Percentiles rank a stretch among this genome's conserved stretches.
These are phyloP conservation scores for Andrena cerasifolii DNA, from an alignment of 1,140 invertebrate genomes.

Conservation along the genomic window DNA sequence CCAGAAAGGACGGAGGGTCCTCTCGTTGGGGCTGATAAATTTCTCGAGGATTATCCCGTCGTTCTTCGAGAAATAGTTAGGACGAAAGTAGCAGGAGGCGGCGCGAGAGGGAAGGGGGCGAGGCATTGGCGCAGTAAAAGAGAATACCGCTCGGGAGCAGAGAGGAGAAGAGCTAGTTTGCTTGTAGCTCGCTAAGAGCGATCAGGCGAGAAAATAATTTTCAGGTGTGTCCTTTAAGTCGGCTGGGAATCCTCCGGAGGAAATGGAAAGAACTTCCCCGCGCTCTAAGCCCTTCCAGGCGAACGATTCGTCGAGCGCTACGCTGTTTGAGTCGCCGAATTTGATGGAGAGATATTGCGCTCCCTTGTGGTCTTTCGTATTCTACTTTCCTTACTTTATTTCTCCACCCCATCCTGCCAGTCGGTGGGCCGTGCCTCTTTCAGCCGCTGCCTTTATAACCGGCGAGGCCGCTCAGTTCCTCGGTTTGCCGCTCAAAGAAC, in stretches of 20 bases:
- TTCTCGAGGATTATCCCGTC: slow-evolving; percentile 64
- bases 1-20: slow-evolving; percentile 17
- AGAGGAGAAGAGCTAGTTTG: background rate
- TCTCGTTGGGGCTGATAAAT: slow-evolving; percentile 57
- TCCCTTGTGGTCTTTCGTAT: slow-evolving; percentile 41
- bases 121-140: background rate
- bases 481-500: slow-evolving; percentile 50
- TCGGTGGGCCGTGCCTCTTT: no score
- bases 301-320: slow-evolving; percentile 1
- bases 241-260: background rate
- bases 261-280: slow-evolving; percentile 35
- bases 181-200: background rate
- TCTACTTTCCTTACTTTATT: slow-evolving; percentile 58
- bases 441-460: slow-evolving; percentile 54
- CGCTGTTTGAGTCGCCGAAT: slow-evolving; percentile 51
- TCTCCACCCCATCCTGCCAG: slow-evolving; percentile 20
- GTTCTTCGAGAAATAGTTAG: slow-evolving; percentile 57
- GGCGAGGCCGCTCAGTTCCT: slow-evolving; percentile 56
- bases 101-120: background rate
- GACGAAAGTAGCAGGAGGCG: slow-evolving; percentile 2
- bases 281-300: slow-evolving; percentile 15
- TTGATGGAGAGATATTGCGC: slow-evolving; percentile 65
- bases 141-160: background rate
- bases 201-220: slow-evolving; percentile 60
- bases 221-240: slow-evolving; percentile 21